phyloP scores from a whole-genome alignment of 2,113 vertebrate species.

The Psittacus erithacus region DNA sequence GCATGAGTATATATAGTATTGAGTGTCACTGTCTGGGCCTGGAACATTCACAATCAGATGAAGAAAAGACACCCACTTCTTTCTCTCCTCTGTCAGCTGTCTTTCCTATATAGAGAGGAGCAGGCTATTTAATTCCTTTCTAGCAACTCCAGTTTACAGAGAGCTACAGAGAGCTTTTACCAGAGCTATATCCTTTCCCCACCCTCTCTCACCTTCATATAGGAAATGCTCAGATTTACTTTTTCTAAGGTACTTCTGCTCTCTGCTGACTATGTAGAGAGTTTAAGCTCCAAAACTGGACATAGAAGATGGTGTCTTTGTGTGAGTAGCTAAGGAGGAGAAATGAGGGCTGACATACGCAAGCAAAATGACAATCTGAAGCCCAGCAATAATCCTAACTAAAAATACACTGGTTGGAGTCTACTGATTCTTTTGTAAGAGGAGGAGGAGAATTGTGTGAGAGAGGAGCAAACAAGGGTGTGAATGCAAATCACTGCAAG shows the following conservation, averaged over 20 bases:
- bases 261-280: not conserved
- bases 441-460: not conserved
- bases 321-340: not conserved
- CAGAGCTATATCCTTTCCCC: not conserved
- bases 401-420: not conserved
- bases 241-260: not conserved
- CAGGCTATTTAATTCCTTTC: not conserved
- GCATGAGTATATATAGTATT: not conserved
- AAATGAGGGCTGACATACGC: not conserved
- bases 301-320: not conserved
- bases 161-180: not conserved
- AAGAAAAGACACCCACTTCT: not conserved
- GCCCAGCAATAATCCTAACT: not conserved
- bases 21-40: not conserved
- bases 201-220: not conserved
- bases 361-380: not conserved
- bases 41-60: not conserved
- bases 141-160: not conserved
- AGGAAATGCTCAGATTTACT: not conserved
- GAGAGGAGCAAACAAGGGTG: not conserved
- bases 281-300: not conserved
- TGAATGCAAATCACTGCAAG: not conserved
- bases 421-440: not conserved
- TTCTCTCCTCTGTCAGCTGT: not conserved
- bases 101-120: not conserved